Evolutionary conservation across 1,140 invertebrate species (phyloP), one percentile per base, ranked within the genome.

Genomic region (Episyrphus balteatus): DNA sequence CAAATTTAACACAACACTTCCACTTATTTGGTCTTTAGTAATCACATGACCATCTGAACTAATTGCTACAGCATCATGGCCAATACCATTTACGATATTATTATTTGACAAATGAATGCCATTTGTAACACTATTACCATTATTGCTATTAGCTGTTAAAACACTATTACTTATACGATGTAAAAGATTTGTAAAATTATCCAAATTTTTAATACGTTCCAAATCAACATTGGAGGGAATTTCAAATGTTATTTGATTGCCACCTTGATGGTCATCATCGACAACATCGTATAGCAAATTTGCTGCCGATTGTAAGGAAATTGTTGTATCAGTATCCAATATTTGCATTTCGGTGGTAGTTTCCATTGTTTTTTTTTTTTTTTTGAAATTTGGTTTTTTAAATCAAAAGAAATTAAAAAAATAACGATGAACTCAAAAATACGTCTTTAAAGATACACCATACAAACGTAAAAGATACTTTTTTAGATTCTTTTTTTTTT

Each of bases 231-330:
- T 53, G 13, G 55, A 55, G 51, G 63, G 63, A 41, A 66, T 66
- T 49, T 66, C 63, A 48, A 66, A 66, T 39, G 62, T 66, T 53
- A 66, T 66, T 56, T 62, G 59, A 30, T 65, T 63, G 44, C 63
- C 58, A 38, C 34, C 14, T 10, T 15, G 14, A 26, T 26, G 21
- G 21, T 26, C 21, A 26, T 26, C 21, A 8, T 26, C 21, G 21
- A n/a, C 12, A 36, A 36, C 14, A 5, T 36, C 14, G 34, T 36
- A 36, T 5, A 36, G 34, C 34, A n/a, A 10, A 36, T 36, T 26
- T 26, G 21, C 21, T 26, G 21, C 21, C 21, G 21, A 26, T 26
- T 26, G 21, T 5, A 26, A 8, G 21, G 21, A 26, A 26, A 26
- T 26, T 26, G 21, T 26, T 26, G 21, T 26, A 26, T 26, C 21